A percentile compares a stretch with the other conserved stretches of the same genome.
Evolutionary conservation across 2,113 vertebrate species (phyloP).

Genomic region (Datnioides undecimradiatus): DNA sequence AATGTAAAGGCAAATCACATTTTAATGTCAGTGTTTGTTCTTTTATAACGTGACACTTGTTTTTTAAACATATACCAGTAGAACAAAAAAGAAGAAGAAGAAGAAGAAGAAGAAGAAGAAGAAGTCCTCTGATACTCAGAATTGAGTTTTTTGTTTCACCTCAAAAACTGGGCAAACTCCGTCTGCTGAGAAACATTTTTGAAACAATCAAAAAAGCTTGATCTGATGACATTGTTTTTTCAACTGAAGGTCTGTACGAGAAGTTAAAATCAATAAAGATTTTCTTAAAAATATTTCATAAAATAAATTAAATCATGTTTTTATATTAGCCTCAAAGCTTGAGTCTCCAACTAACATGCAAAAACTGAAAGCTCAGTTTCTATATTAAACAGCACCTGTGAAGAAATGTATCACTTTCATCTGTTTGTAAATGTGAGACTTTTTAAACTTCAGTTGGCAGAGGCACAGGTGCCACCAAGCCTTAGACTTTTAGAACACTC

Average conservation of each 20-base stretch:
- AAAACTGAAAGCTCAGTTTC: not conserved
- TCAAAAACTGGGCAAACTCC: too few species aligned
- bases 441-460: constrained; percentile 7
- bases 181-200: too few species aligned
- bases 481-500: constrained; percentile 25
- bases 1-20: not conserved
- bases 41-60: not conserved
- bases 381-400: not conserved
- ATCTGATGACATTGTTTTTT: too few species aligned
- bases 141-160: too few species aligned
- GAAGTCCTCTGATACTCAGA: too few species aligned
- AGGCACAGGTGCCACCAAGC: not conserved
- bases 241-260: too few species aligned
- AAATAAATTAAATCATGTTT: too few species aligned
- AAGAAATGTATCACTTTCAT: constrained; percentile 1
- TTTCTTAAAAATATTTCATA: too few species aligned
- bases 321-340: not conserved
- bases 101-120: too few species aligned
- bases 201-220: too few species aligned
- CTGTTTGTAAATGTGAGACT: constrained; percentile 16
- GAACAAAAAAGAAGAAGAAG: not conserved
- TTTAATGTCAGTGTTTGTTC: not conserved
- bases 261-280: too few species aligned
- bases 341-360: too few species aligned
- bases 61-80: not conserved